These are phyloP conservation scores for Craniophora ligustri DNA, from an alignment of 2,888 invertebrate species.

Conservation along the genomic window DNA sequence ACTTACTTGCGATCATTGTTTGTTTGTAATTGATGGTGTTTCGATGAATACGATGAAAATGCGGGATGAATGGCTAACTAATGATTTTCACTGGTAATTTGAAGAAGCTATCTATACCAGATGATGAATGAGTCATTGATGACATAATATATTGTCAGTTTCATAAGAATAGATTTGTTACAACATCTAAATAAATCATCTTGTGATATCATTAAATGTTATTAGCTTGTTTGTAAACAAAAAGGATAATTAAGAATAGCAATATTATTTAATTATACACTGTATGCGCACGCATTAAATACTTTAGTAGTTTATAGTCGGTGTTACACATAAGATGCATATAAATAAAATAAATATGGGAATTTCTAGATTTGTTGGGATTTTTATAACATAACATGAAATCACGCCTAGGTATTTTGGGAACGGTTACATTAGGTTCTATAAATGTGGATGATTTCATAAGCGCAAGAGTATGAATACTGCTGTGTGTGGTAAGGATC, in stretches of 20 bases:
- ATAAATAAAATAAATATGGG: slow-evolving; percentile 23
- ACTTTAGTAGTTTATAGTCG: slow-evolving; percentile 20
- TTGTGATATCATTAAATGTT: neutral
- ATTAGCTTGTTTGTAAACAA: slow-evolving; percentile 21
- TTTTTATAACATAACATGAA: neutral
- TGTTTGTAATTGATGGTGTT: slow-evolving; percentile 5
- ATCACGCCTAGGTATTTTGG: too few species aligned
- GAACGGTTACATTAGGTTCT: too few species aligned
- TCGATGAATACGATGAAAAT: slow-evolving; percentile 3
- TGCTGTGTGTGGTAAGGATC: too few species aligned
- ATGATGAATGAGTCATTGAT: too few species aligned
- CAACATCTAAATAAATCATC: too few species aligned
- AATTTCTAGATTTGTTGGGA: slow-evolving; percentile 9
- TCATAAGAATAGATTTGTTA: too few species aligned
- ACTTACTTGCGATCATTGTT: slow-evolving; percentile 41
- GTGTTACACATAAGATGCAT: neutral
- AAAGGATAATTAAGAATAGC: slow-evolving; percentile 8
- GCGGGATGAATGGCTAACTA: neutral
- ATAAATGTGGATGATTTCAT: too few species aligned
- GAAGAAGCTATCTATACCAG: too few species aligned
- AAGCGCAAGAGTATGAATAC: too few species aligned
- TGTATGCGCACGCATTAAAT: neutral
- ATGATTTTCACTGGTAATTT: too few species aligned
- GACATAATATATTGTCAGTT: too few species aligned
- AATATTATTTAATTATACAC: slow-evolving; percentile 3